Evolutionary conservation across 1,140 invertebrate genomes (phyloP), one percentile per base, ranked within the genome.

Genomic region (Macrostomum lignano): DNA sequence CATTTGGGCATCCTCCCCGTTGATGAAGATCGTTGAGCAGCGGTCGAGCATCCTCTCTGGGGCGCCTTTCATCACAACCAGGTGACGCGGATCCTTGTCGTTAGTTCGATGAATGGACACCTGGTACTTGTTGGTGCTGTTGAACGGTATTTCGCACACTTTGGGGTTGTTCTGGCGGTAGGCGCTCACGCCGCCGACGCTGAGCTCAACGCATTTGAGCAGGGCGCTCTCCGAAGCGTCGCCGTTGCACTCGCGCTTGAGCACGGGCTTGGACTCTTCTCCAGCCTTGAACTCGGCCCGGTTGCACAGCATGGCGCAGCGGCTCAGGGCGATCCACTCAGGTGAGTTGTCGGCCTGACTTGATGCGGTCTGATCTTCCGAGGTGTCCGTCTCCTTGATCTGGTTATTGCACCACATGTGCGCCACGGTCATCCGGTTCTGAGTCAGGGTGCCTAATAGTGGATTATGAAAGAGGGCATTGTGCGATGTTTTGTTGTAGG

Each of bases 1-100:
- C 38, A 93, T 58, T 11, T 77, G 67, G 55, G 79, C 76, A 46
- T 91, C 81, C 58, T 88, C 75, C 43, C 86, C 84, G 44, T 88
- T 76, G 45, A 93, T 81, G 50, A 88, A 74, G 38, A 96, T 93
- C 17, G 77, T 81, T 26, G 72, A 69, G 62, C 82, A 94, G 20
- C 79, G 67, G 51, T 96, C 88, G 35, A 98, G 64, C 46, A 98
- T 91, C 45, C 88, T 68, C 60, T 98, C 91, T 2, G 91, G 88
- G 3, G 91, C 91, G 26, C 91, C 91, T 67, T 98, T 98, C 88
- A 98, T 96, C n/a, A 94, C 86, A 40, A 98, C 62, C 43, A 94
- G 59, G 53, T 86, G 76, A 29, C 77, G 66, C 93, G 62, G 51
- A 71, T 56, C 91, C 81, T 57, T 81, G 50, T 91, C 79, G 47